Evolutionary conservation across 2,113 vertebrate genomes (phyloP), one percentile per base, ranked within the genome.

Genomic region (Puma concolor): DNA sequence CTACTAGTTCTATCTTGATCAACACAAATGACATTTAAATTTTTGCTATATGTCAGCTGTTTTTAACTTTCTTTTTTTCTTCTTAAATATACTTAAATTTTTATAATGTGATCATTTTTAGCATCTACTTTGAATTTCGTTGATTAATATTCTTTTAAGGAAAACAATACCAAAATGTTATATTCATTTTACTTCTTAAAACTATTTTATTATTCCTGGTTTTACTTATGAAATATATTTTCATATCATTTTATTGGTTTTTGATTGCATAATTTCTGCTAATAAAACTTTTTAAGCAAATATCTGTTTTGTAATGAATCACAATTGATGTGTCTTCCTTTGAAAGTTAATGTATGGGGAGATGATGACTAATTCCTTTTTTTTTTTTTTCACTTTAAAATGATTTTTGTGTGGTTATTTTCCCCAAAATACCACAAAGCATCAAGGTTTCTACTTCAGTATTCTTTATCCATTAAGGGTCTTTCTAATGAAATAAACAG

Each of bases 401-500:
- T 79, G 21, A 77, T 77, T 77, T 90, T 52, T 25, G 41, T n/a
- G 21, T 79, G 41, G 63, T 79, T 23, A 27, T 27, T 64, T 66
- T 7, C 31, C 57, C 16, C 15, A 79, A 64, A 50, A 64, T 66
- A 79, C 50, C 41, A 36, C 23, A 66, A 79, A 66, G 1, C 23
- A 25, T 44, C 76, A 76, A 48, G 38, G 16, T 77, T 31, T 3
- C 98, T 93, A 94, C 98, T 98, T 99, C 98, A 99, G 98, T 99
- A 98, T 98, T 98, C 98, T 99, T 99, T 98, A 99, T 99, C 99
- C 99, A 99, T 99, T 99, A 99, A 99, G 99, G 98, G 99, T 98
- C 98, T 99, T 99, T 99, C 98, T 99, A 99, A 99, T 99, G 99
- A 99, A 99, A 99, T 99, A 99, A 99, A 99, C 99, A 99, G 99